phyloP scores from a whole-genome alignment of 2,113 vertebrate genomes.

The Osmerus mordax region DNA sequence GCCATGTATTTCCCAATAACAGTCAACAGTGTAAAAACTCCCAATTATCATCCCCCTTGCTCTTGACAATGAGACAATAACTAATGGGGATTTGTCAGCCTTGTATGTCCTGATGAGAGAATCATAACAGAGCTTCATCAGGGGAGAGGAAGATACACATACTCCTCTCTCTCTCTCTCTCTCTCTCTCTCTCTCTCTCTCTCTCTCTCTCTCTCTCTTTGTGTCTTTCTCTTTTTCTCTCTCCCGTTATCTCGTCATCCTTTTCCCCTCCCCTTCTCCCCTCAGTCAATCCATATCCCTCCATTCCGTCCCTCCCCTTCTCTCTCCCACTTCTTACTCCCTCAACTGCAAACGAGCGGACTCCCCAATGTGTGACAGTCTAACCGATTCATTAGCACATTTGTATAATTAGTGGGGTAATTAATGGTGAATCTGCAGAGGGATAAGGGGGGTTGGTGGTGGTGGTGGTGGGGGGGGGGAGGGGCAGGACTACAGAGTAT shows the following conservation, averaged over 20 bases:
- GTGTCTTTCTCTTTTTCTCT: slow-evolving; percentile 10
- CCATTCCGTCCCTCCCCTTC: background rate
- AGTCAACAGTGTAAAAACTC: slow-evolving; percentile 47
- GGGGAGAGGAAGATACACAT: slow-evolving; percentile 29
- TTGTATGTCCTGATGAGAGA: slow-evolving; percentile 42
- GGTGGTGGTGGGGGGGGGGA: too few relatives aligned
- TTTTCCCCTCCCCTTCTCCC: background rate
- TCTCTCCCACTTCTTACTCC: background rate
- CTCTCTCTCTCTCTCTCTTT: background rate
- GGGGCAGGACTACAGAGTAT: slow-evolving; percentile 28
- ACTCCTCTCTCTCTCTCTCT: background rate
- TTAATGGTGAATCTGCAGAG: slow-evolving; percentile 32
- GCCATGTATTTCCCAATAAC: slow-evolving; percentile 32
- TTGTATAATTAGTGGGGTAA: slow-evolving; percentile 43
- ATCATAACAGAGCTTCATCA: slow-evolving; percentile 43
- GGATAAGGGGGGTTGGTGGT: background rate
- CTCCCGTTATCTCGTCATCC: background rate
- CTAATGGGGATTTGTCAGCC: slow-evolving; percentile 49
- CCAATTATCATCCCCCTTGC: slow-evolving; percentile 56
- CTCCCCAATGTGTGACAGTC: slow-evolving; percentile 31
- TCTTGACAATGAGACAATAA: slow-evolving; percentile 54
- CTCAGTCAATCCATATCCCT: background rate
- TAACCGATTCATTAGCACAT: slow-evolving; percentile 48
- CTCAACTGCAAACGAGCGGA: slow-evolving; percentile 15
- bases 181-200: background rate